A percentile compares a stretch with the other conserved stretches of the same genome.
Evolutionary conservation across 1,140 invertebrate genomes (phyloP).

Genomic region (Pollicipes pollicipes): DNA sequence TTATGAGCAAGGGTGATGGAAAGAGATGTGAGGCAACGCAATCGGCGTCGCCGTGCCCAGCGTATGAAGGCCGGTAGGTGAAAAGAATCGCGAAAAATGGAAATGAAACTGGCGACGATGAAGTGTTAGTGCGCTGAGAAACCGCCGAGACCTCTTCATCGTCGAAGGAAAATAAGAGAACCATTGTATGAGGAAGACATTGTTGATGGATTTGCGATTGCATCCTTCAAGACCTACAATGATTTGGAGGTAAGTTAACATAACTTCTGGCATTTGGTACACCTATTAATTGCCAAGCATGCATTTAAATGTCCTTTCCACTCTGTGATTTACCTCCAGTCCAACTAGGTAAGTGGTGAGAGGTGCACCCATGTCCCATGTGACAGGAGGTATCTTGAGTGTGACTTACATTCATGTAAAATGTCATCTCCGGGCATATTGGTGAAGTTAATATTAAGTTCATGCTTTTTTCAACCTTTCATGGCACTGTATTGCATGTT

Average conservation of each 20-base stretch:
- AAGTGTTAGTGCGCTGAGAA: background rate
- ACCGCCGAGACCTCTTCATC: background rate
- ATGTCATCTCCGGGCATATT: too few species aligned
- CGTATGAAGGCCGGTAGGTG: background rate
- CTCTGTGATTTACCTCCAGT: too few species aligned
- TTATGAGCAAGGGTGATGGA: constrained; percentile 1
- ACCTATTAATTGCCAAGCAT: too few species aligned
- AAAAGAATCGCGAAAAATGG: background rate
- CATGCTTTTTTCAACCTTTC: too few species aligned
- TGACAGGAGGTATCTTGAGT: too few species aligned
- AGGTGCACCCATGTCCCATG: too few species aligned
- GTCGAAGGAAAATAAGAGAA: constrained; percentile 5
- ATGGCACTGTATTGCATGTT: too few species aligned
- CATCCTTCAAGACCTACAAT: constrained; percentile 28
- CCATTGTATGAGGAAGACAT: constrained; percentile 29
- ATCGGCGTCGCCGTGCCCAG: background rate
- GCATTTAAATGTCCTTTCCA: too few species aligned
- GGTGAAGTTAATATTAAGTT: too few species aligned
- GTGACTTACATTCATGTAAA: too few species aligned
- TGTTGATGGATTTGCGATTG: constrained; percentile 31
- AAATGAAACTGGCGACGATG: background rate
- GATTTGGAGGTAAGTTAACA: constrained; percentile 26
- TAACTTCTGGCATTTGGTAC: too few species aligned
- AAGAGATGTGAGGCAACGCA: background rate
- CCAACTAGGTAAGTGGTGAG: too few species aligned